Evolutionary conservation across 1,140 invertebrate genomes (phyloP), one percentile per base, ranked within the genome.

Genomic region (Eumeta japonica): DNA sequence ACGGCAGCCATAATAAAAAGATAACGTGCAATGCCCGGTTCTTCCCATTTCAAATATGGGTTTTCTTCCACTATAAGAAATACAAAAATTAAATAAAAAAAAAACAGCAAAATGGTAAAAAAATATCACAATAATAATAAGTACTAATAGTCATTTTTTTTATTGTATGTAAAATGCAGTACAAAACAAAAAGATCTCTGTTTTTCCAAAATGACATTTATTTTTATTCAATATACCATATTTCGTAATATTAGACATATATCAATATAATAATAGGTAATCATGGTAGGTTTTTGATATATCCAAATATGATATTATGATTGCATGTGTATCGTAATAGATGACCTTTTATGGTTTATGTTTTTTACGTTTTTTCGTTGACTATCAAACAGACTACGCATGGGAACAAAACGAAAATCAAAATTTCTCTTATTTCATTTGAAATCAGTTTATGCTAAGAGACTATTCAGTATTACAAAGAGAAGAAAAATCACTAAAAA

Each of bases 21-120:
- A 42, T 80, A 79, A 28, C 72, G 51, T 2, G 75, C 75, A 15
- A 81, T 75, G 28, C 79, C 79, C 0, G 78, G 78, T 28, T 71
- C 68, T 37, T 58, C 50, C 72, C 75, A 78, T 44, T 67, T 62
- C 36, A 73, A 59, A 43, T 68, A 78, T 5, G 72, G 62, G 28
- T 73, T 40, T 42, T 76, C 74, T 3, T 72, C 59, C 28, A 67
- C 81, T 82, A 45, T 16, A 58, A 60, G 48, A 37, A 50, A 46
- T 24, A 7, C n/a, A 24, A 24, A 24, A 24, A 7, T 24, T 7
- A 7, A n/a, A 24, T 24, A n/a, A 5, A 5, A 24, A 24, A n/a
- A 24, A 24, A 7, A 7, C n/a, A 7, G 20, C 20, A 5, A 24
- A 24, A 7, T 24, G 20, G 20, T 24, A 7, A 24, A 7, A 24